Base-by-base conservation (phyloP, 1,140 invertebrate genomes). In the Teleogryllus occipitalis region DNA sequence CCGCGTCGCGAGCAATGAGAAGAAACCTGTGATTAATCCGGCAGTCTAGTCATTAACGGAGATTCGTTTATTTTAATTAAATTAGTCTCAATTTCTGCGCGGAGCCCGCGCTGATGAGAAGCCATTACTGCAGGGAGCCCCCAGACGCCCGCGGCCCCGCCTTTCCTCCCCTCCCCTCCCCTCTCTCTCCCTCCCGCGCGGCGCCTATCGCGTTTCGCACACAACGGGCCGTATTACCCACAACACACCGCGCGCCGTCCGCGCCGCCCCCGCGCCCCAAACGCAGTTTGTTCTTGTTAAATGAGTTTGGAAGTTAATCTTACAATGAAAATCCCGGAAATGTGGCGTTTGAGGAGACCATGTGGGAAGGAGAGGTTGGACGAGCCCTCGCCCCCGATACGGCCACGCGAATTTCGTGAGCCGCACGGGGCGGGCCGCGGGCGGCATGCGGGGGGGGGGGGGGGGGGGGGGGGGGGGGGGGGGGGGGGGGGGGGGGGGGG, bases 41-140 rank as follows among this genome's bases (percentile, higher is more conserved):
- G 54, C 54, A 65, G 54, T 18, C 54, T 65, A 10, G 10, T 65
- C 54, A 65, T 65, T 65, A 65, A 65, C 54, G 54, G 18, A 65
- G 54, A 65, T 65, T 65, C 54, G 54, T 65, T 65, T 65, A 65
- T 65, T 65, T 65, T 65, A 65, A 65, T 65, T 65, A 65, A 65
- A 65, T 65, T 65, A 65, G 54, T 65, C 54, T 65, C 54, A 65
- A 65, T 65, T 65, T 65, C 54, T 65, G 54, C 54, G 54, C 54
- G 54, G 54, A 65, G 54, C 18, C 54, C 7, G 54, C 54, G 54
- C 54, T 65, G 54, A 65, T 65, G 54, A 65, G 54, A 65, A 65
- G 54, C 54, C 54, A 65, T 65, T 65, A 65, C 27, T 39, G 5
- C 54, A 18, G 54, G 54, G 54, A 65, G 10, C 10, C 54, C 7